Base-by-base conservation (phyloP, 1,140 invertebrate species). In the Aphaenogaster floridana region DNA sequence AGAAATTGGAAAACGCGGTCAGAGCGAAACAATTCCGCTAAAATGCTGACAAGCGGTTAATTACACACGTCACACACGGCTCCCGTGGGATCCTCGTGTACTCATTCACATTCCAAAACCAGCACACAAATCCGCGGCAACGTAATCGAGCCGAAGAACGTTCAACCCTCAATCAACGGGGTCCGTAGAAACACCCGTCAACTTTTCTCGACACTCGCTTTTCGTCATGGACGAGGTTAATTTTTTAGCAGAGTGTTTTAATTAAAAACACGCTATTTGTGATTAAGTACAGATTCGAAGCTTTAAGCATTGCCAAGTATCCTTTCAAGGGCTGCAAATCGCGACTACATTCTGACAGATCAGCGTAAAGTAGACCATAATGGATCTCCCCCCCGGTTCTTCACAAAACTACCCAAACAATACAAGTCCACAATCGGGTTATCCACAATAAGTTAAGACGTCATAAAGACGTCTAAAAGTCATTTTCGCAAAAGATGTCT, bases 11-110 rank as follows among this genome's bases (percentile, higher is more conserved):
- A 76, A 72, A 48, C 9, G n/a, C 68, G 54, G 2, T 39, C 69
- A 34, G 69, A 48, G 28, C 17, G 48, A 61, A 50, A 48, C 54
- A 74, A 48, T 76, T 63, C 11, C 34, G 28, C 57, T 48, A 76
- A 84, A 84, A 76, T 15, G 42, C 2, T 74, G 80, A 84, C 42
- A 84, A 84, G 54, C 45, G 42, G 54, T 84, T 76, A 84, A 84
- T 84, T 74, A 50, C 63, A 71, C 50, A 81, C 64, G 52, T 74
- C 80, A 63, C 42, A 74, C 11, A 39, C 13, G n/a, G 5, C 13
- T 84, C 69, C 69, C 42, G 21, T 36, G 28, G 17, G 21, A 48
- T 45, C 11, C 21, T n/a, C n/a, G 13, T 28, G 13, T 80, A 68
- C 42, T 57, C 78, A 48, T 76, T 84, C 54, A 50, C 54, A 74